Evolutionary conservation across 1,140 invertebrate species (phyloP).

Genomic region (Leptonema lineaticorne): DNA sequence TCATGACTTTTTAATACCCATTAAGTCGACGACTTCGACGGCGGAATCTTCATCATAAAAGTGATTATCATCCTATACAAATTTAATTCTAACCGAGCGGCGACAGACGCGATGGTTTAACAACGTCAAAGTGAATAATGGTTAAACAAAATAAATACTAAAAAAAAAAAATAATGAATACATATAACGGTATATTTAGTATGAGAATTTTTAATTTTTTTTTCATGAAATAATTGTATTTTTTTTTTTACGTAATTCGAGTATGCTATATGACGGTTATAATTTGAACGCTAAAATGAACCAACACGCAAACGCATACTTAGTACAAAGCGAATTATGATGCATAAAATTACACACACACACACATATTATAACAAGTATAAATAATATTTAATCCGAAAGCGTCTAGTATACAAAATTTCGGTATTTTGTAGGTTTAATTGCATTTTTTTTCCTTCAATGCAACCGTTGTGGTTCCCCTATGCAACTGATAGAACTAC

Average conservation of each 20-base stretch:
- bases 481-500: not conserved
- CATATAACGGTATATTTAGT: no score
- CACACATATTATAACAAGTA: not conserved
- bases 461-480: no score
- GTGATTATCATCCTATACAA: not conserved
- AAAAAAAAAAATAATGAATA: no score
- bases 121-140: no score
- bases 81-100: no score
- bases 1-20: not conserved
- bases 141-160: no score
- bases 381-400: not conserved
- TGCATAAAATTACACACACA: not conserved
- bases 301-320: conserved; percentile 6
- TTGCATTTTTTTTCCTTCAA: conserved; percentile 3
- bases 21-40: not conserved
- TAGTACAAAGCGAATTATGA: conserved; percentile 2
- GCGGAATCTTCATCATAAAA: not conserved
- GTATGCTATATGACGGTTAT: not conserved
- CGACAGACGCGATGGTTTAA: not conserved
- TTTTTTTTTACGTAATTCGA: no score
- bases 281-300: not conserved
- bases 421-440: conserved; percentile 11
- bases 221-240: no score
- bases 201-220: no score
- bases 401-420: not conserved